Evolutionary conservation across 2,113 vertebrate genomes (phyloP).

Genomic region (Callipepla californica): DNA sequence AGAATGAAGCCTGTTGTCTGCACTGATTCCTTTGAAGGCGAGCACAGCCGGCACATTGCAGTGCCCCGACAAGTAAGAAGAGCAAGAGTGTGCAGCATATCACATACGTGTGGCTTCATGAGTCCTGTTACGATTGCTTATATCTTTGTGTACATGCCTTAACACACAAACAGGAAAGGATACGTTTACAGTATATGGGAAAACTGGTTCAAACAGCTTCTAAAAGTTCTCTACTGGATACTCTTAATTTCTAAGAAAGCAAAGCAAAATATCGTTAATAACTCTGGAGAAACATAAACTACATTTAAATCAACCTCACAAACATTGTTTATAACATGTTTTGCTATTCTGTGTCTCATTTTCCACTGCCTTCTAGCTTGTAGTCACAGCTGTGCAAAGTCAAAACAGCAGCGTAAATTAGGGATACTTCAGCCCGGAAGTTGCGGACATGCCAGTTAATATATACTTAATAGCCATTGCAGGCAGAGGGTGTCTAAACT

Average conservation of each 20-base stretch:
- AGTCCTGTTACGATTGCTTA: neutral
- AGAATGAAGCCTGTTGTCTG: neutral
- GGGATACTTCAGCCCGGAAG: neutral
- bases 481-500: neutral
- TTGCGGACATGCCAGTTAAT: neutral
- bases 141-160: neutral
- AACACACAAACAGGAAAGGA: neutral
- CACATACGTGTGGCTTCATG: too few species aligned
- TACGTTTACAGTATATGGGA: neutral
- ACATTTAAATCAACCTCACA: constrained; percentile 13
- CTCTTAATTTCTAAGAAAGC: neutral
- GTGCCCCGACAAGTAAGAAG: neutral
- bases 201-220: neutral
- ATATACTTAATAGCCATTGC: neutral
- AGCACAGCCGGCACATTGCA: neutral
- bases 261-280: neutral
- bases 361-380: constrained; percentile 15
- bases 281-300: constrained; percentile 26
- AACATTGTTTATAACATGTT: neutral
- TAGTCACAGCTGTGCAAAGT: constrained; percentile 23
- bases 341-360: neutral
- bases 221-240: constrained; percentile 11
- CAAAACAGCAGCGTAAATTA: neutral
- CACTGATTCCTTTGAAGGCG: neutral
- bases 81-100: neutral